phyloP scores from a whole-genome alignment of 2,888 invertebrate species.

The Hypolimnas misippus region DNA sequence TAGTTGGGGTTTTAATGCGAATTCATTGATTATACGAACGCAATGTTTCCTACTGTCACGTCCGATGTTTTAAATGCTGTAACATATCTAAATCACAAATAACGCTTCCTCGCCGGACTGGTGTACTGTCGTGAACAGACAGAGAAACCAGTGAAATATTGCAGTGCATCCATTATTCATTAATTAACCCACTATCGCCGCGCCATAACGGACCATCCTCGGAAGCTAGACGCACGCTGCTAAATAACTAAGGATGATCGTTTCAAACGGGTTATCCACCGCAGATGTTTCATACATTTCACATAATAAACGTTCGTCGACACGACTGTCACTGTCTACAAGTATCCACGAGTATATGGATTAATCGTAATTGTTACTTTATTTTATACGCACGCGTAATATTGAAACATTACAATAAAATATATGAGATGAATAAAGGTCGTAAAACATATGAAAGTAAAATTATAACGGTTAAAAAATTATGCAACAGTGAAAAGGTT shows the following conservation, averaged over 20 bases:
- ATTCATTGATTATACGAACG: slow-evolving; percentile 40
- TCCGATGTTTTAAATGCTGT: not conserved
- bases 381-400: not conserved
- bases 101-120: slow-evolving; percentile 49
- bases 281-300: slow-evolving; percentile 27
- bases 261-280: slow-evolving; percentile 37
- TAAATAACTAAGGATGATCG: slow-evolving; percentile 43
- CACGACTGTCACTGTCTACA: slow-evolving; percentile 12
- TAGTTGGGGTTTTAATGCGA: slow-evolving; percentile 43
- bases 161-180: slow-evolving; percentile 73
- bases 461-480: slow-evolving; percentile 1
- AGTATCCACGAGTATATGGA: not conserved
- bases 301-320: slow-evolving; percentile 26
- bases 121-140: slow-evolving; percentile 47
- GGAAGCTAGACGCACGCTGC: slow-evolving; percentile 47
- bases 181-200: slow-evolving; percentile 70
- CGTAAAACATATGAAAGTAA: slow-evolving; percentile 4
- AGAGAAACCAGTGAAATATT: slow-evolving; percentile 71
- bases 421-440: not conserved
- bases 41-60: slow-evolving; percentile 3
- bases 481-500: slow-evolving; percentile 17
- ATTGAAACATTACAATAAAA: not conserved
- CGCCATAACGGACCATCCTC: slow-evolving; percentile 61
- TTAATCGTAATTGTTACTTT: not conserved
- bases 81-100: slow-evolving; percentile 48